Evolutionary conservation across 2,797 vertebrate genomes (phyloP).

Genomic region (Merluccius polli): DNA sequence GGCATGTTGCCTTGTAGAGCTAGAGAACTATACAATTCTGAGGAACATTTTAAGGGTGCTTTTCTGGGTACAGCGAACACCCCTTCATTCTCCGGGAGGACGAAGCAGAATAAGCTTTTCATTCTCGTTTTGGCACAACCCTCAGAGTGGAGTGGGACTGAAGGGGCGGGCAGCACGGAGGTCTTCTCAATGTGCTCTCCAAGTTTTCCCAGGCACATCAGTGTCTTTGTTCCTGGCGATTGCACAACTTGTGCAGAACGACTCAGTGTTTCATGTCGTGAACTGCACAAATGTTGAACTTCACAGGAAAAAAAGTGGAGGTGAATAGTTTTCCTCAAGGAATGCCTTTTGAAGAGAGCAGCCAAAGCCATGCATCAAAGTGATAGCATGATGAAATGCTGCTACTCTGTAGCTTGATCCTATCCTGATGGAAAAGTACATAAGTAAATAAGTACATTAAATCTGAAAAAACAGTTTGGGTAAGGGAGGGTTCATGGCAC

Average conservation of each 20-base stretch:
- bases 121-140: conserved; percentile 65
- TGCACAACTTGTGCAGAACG: conserved; percentile 51
- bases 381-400: background rate
- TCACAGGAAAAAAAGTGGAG: background rate
- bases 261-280: conserved; percentile 33
- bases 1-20: conserved; percentile 65
- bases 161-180: conserved; percentile 55
- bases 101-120: conserved; percentile 71
- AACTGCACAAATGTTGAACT: conserved; percentile 31
- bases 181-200: conserved; percentile 66
- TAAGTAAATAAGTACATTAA: background rate
- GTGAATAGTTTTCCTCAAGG: background rate
- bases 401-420: background rate
- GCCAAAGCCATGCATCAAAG: conserved; percentile 3
- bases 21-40: conserved; percentile 48
- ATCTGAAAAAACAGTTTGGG: background rate
- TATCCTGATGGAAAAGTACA: background rate
- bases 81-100: conserved; percentile 49
- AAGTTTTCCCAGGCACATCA: conserved; percentile 67
- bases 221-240: conserved; percentile 64
- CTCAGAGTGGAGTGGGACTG: conserved; percentile 52
- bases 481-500: background rate
- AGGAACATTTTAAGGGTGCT: conserved; percentile 39
- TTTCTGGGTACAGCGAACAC: conserved; percentile 38
- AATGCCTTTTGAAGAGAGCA: background rate